Conservation (phyloP, 2,113 vertebrate genomes). For the Sceloporus undulatus region DNA sequence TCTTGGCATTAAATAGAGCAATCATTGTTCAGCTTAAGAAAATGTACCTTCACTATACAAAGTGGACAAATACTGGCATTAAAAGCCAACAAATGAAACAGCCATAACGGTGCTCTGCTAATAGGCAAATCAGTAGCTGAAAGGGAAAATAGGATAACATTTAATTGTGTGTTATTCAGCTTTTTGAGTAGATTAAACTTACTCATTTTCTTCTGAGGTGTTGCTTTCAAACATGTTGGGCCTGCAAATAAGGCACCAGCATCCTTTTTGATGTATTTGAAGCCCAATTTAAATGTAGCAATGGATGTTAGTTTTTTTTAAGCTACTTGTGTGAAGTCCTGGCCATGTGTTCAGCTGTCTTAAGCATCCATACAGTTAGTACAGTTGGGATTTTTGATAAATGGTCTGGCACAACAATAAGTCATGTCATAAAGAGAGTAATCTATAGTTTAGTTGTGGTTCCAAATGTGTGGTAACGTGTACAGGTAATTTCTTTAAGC, state of each 20-base stretch:
- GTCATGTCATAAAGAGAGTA: neutral
- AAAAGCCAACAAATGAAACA: neutral
- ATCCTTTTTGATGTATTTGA: neutral
- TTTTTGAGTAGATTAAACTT: neutral
- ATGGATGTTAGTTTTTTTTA: too few relatives aligned
- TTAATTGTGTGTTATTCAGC: too few relatives aligned
- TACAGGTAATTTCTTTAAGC: too few relatives aligned
- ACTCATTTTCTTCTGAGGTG: neutral
- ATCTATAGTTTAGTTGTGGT: neutral
- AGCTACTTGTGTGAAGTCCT: too few relatives aligned
- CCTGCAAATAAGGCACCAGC: neutral
- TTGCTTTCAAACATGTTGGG: neutral
- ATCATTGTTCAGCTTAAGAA: neutral
- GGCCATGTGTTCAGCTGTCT: too few relatives aligned
- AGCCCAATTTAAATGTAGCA: neutral
- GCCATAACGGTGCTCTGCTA: too few relatives aligned
- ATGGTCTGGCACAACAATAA: neutral
- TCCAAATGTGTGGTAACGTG: neutral
- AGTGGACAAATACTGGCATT: neutral
- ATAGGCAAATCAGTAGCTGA: too few relatives aligned
- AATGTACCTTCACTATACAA: neutral
- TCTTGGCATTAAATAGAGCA: neutral
- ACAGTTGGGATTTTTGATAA: too few relatives aligned
- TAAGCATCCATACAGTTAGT: too few relatives aligned
- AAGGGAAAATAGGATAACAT: too few relatives aligned